Evolutionary conservation across 2,113 vertebrate genomes (phyloP).

Genomic region (Caranx melampygus): DNA sequence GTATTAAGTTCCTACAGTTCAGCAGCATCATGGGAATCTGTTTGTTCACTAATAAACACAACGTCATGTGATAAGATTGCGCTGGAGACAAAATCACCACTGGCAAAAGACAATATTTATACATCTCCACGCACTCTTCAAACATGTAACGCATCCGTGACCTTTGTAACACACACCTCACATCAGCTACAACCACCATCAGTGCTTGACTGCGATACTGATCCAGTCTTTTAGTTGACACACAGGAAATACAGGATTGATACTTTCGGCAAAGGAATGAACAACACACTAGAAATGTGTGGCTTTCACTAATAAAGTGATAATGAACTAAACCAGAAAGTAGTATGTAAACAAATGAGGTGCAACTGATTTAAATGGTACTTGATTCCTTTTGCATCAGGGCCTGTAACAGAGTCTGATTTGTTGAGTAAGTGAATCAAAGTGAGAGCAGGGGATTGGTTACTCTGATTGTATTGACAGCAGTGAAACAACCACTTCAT

Average conservation of each 20-base stretch:
- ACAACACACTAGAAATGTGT: too few species aligned
- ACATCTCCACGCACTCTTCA: too few species aligned
- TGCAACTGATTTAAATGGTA: not conserved
- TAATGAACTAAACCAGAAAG: too few species aligned
- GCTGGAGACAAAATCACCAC: not conserved
- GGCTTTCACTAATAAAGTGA: too few species aligned
- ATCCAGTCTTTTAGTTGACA: too few species aligned
- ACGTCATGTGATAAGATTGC: too few species aligned
- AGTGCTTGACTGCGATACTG: too few species aligned
- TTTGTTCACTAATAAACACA: too few species aligned
- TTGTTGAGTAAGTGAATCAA: not conserved
- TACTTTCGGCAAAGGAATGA: too few species aligned
- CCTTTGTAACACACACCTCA: not conserved
- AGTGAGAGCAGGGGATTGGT: not conserved
- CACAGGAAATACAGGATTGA: too few species aligned
- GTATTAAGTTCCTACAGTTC: not conserved
- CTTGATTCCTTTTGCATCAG: not conserved
- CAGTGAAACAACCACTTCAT: constrained; percentile 14
- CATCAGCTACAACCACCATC: not conserved
- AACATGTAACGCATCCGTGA: not conserved
- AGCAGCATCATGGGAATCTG: not conserved
- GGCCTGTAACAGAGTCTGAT: not conserved
- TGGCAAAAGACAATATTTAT: too few species aligned
- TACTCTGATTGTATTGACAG: not conserved
- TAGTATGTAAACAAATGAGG: too few species aligned